phyloP scores from a whole-genome alignment of 2,888 invertebrate genomes.

The Thyatira batis region DNA sequence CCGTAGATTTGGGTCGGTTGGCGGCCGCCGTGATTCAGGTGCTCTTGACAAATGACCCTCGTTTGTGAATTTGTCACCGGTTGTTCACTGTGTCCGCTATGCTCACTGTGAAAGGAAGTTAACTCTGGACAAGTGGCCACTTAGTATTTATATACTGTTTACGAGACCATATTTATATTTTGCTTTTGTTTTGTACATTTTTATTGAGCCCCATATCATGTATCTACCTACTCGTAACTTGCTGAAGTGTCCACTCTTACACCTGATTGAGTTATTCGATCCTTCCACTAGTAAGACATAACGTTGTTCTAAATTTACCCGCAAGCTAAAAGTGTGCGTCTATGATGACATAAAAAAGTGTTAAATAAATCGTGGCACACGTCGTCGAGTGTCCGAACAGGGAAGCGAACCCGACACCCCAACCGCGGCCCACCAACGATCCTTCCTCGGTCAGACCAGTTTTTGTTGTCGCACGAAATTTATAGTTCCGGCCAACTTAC shows the following conservation, averaged over 20 bases:
- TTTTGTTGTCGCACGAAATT: conserved; percentile 64
- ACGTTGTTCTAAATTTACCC: neutral
- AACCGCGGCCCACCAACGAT: conserved; percentile 67
- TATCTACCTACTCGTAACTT: no score
- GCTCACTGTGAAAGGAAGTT: neutral
- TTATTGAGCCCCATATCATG: no score
- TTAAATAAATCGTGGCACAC: conserved; percentile 42
- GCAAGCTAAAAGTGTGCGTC: conserved; percentile 10
- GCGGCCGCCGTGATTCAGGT: conserved; percentile 34
- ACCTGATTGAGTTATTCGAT: no score
- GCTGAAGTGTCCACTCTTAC: no score
- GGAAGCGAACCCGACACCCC: conserved; percentile 68
- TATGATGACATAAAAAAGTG: conserved; percentile 31
- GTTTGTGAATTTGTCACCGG: conserved; percentile 12
- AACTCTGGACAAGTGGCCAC: neutral
- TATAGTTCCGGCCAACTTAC: conserved; percentile 70
- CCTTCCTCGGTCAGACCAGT: conserved; percentile 46
- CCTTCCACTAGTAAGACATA: no score
- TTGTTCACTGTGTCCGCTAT: neutral
- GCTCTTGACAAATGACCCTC: conserved; percentile 48
- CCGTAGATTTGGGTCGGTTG: conserved; percentile 47
- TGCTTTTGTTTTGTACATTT: no score
- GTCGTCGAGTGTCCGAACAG: conserved; percentile 48
- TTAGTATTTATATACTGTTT: neutral
- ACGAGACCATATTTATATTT: neutral